Evolutionary conservation across 2,797 vertebrate species (phyloP).

Genomic region (Ctenochaetus hawaiiensis): DNA sequence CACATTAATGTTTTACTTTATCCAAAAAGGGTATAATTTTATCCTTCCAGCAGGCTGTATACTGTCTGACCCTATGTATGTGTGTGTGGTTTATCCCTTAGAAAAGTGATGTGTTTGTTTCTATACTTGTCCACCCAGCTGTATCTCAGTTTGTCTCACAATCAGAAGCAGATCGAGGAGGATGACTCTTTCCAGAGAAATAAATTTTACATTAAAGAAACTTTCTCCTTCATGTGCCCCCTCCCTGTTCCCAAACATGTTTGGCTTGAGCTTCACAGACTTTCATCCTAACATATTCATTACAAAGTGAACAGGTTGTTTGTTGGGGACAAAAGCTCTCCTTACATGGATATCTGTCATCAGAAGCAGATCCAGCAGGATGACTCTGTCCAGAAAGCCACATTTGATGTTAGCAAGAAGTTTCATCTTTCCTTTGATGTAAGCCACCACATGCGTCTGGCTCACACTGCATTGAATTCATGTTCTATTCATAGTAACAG

Average conservation of each 20-base stretch:
- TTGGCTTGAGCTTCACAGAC: neutral
- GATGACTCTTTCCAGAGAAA: conserved; percentile 16
- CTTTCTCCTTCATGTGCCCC: neutral
- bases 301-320: conserved; percentile 6
- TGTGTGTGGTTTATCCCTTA: neutral
- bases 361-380: conserved; percentile 2
- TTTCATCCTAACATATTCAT: conserved; percentile 16
- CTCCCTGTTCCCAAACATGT: neutral
- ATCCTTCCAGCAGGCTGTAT: neutral
- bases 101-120: conserved; percentile 17
- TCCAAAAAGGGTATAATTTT: neutral
- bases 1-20: neutral
- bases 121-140: conserved; percentile 9
- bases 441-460: neutral
- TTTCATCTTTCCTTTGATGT: conserved; percentile 8
- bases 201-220: conserved; percentile 1
- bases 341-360: conserved; percentile 40
- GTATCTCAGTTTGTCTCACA: neutral
- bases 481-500: neutral
- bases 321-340: conserved; percentile 16
- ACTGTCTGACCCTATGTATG: neutral
- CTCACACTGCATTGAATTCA: neutral
- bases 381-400: conserved; percentile 36
- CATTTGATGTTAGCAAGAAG: conserved; percentile 34
- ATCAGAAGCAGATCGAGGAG: conserved; percentile 7